Evolutionary conservation across 2,113 vertebrate species (phyloP), one percentile per base, ranked within the genome.

Genomic region (Cisticola juncidis): DNA sequence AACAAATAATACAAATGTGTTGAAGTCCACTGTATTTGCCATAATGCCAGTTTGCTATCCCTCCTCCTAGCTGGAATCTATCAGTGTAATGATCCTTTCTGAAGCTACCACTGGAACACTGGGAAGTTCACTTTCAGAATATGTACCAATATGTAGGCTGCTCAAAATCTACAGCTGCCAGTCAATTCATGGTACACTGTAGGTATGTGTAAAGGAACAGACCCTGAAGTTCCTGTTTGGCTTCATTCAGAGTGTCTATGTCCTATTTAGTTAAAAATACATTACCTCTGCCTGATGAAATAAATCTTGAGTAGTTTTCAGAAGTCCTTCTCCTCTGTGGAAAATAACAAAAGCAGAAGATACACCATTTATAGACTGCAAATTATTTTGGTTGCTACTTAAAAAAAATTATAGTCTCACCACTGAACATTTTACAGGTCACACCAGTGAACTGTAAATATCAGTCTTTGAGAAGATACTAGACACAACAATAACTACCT

Each of bases 291-390:
- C 98, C 94, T 99, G 99, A 96, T 99, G 98, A 97, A 99, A 99
- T 96, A 99, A 98, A 97, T 99, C 99, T 88, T 99, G 98, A 22
- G 98, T 99, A 66, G 99, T 99, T 98, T 99, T 99, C 96, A 99
- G 97, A 77, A 99, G 98, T 56, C 99, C 99, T 96, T 99, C 99
- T 92, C 99, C 99, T 97, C 99, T 99, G 95, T 87, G 96, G 92
- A 48, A 95, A 96, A 86, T 45, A 97, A 97, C 21, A 70, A 77
- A 90, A 92, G 68, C 23, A 94, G 38, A 86, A 73, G 53, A 72
- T 45, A 60, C 8, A 17, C 15, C 42, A 64, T 15, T 20, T 62
- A 50, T 3, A 80, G 20, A 71, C n/a, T 81, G n/a, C 7, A 40
- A 29, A 81, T 42, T 76, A 42, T 74, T 95, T 77, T 66, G 50